Evolutionary conservation across 2,888 invertebrate species (phyloP).

Genomic region (Amphipoea lucens): DNA sequence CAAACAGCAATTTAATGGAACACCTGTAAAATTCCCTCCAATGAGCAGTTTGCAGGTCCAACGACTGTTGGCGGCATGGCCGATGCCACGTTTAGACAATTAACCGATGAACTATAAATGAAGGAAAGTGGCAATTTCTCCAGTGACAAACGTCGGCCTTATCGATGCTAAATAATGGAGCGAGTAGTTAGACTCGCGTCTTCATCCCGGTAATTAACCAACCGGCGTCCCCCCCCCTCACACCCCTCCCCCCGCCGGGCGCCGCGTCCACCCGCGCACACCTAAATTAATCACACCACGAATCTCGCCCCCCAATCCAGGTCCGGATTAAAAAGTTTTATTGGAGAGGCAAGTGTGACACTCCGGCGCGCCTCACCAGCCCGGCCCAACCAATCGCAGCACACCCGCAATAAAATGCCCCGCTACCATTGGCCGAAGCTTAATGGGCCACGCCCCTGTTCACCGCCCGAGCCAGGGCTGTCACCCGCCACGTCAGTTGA

Average conservation of each 20-base stretch:
- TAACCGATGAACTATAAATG: constrained; percentile 86
- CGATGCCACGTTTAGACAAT: constrained; percentile 72
- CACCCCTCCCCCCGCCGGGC: constrained; percentile 61
- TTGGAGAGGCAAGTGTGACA: constrained; percentile 87
- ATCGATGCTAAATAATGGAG: constrained; percentile 89
- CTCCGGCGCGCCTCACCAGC: constrained; percentile 78
- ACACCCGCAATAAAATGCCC: constrained; percentile 68
- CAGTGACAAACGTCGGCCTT: constrained; percentile 88
- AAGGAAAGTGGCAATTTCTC: constrained; percentile 87
- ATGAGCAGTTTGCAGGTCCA: constrained; percentile 59
- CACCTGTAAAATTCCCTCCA: constrained; percentile 67
- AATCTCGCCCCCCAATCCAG: constrained; percentile 89
- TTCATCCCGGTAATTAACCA: constrained; percentile 90
- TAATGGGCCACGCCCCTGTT: constrained; percentile 77
- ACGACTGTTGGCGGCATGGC: constrained; percentile 20
- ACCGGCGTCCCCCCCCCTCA: constrained; percentile 73
- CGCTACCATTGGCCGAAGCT: constrained; percentile 76
- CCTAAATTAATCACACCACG: constrained; percentile 90
- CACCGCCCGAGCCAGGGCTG: constrained; percentile 85
- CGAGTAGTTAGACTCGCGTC: constrained; percentile 89
- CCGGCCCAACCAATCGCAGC: constrained; percentile 77
- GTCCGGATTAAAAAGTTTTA: constrained; percentile 90
- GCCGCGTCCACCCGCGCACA: constrained; percentile 72
- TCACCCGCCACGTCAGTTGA: constrained; percentile 89
- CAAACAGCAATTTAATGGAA: constrained; percentile 39